Conservation (phyloP, 2,797 vertebrate species). For the Poecilia gillii region DNA sequence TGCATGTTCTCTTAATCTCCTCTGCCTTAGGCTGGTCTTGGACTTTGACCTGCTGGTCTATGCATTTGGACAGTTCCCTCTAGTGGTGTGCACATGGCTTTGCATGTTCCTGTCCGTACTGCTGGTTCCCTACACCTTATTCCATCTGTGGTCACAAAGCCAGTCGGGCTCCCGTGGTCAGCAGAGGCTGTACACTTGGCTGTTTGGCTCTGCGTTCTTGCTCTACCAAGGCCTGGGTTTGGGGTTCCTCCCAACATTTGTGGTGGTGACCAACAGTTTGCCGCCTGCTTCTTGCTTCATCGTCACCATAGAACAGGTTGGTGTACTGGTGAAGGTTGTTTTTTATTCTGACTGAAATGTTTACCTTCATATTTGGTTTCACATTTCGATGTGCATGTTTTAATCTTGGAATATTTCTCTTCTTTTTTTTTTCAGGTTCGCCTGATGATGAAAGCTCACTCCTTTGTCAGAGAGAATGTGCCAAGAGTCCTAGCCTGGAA, state of each 20-base stretch:
- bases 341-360: background rate
- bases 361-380: background rate
- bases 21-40: constrained; percentile 86
- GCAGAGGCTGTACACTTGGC: constrained; percentile 70
- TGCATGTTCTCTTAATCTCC: constrained; percentile 3
- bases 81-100: constrained; percentile 90
- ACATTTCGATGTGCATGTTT: background rate
- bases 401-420: constrained; percentile 8
- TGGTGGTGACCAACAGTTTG: constrained; percentile 84
- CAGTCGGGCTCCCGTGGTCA: constrained; percentile 78
- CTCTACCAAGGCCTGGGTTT: constrained; percentile 87
- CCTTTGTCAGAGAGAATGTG: constrained; percentile 92
- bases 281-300: constrained; percentile 92
- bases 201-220: constrained; percentile 81
- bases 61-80: constrained; percentile 88
- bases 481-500: constrained; percentile 82
- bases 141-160: constrained; percentile 85
- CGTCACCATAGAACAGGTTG: constrained; percentile 92
- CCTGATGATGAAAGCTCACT: constrained; percentile 93
- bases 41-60: constrained; percentile 93
- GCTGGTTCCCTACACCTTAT: constrained; percentile 86
- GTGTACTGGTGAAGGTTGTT: background rate
- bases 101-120: constrained; percentile 90
- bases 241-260: constrained; percentile 86
- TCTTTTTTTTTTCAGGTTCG: constrained; percentile 84